phyloP scores from a whole-genome alignment of 2,797 vertebrate species.

The Micromesistius poutassou region DNA sequence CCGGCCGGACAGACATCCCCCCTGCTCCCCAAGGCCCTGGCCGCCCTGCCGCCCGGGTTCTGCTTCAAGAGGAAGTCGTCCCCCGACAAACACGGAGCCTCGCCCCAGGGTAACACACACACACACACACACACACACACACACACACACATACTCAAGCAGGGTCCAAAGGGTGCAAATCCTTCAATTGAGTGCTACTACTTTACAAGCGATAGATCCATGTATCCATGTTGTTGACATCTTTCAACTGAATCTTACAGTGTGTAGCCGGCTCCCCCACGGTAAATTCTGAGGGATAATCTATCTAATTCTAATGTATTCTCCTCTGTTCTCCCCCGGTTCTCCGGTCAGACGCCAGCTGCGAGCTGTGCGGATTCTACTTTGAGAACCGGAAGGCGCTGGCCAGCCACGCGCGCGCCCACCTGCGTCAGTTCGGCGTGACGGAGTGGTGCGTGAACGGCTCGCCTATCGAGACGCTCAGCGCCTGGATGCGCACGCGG shows the following conservation, averaged over 20 bases:
- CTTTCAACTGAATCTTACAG: neutral
- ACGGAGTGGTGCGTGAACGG: conserved; percentile 97
- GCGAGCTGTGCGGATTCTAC: conserved; percentile 93
- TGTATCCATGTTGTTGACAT: neutral
- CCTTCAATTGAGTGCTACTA: too few species aligned
- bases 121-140: too few species aligned
- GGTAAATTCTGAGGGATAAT: neutral
- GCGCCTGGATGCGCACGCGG: conserved; percentile 94
- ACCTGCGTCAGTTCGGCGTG: conserved; percentile 93
- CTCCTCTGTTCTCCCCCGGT: conserved; percentile 12
- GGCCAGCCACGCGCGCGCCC: conserved; percentile 92
- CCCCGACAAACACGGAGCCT: conserved; percentile 78
- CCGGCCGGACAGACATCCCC: conserved; percentile 46
- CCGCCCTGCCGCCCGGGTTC: conserved; percentile 81
- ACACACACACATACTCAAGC: neutral
- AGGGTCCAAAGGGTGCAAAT: neutral
- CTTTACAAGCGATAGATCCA: too few species aligned
- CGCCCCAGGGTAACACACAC: conserved; percentile 71
- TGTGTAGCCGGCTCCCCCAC: neutral
- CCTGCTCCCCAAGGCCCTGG: conserved; percentile 68
- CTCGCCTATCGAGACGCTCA: conserved; percentile 93
- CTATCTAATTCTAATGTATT: conserved; percentile 11
- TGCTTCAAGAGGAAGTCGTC: conserved; percentile 85
- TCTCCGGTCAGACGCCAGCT: conserved; percentile 79
- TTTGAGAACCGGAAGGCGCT: conserved; percentile 95